A percentile compares a stretch with the other conserved stretches of the same genome.
phyloP scores from a whole-genome alignment of 2,888 invertebrate species.

The Sympetrum striolatum region DNA sequence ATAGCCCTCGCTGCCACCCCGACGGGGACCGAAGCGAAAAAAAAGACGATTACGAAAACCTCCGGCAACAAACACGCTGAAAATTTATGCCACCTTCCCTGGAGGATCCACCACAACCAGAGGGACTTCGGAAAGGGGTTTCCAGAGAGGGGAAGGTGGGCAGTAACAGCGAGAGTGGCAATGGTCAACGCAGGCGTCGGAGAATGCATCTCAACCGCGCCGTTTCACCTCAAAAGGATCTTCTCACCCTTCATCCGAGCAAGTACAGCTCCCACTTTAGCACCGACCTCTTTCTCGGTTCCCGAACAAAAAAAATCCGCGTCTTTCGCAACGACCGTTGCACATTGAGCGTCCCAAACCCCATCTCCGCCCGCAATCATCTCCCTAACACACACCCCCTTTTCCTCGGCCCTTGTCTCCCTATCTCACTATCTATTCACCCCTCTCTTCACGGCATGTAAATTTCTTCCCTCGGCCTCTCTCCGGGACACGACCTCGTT shows the following conservation, averaged over 20 bases:
- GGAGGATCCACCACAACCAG: not conserved
- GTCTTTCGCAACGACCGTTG: not conserved
- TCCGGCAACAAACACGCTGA: not conserved
- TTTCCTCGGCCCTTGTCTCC: not conserved
- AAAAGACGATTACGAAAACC: not conserved
- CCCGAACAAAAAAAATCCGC: not conserved
- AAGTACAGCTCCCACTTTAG: not conserved
- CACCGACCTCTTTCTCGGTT: not conserved
- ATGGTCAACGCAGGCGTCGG: not conserved
- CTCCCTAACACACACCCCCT: conserved; percentile 6
- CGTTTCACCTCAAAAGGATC: not conserved
- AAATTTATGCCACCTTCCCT: not conserved
- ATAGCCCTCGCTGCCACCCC: not conserved
- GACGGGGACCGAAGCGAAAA: not conserved
- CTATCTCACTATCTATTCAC: not conserved
- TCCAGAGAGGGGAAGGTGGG: not conserved
- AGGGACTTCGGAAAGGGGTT: not conserved
- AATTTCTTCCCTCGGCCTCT: not conserved
- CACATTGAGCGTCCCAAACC: not conserved
- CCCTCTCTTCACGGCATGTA: not conserved
- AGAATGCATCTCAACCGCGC: not conserved
- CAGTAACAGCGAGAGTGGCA: not conserved
- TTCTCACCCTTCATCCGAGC: not conserved
- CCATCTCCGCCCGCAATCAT: not conserved
- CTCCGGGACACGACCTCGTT: conserved; percentile 22